phyloP scores from a whole-genome alignment of 1,140 invertebrate species.

The Chionoecetes opilio region DNA sequence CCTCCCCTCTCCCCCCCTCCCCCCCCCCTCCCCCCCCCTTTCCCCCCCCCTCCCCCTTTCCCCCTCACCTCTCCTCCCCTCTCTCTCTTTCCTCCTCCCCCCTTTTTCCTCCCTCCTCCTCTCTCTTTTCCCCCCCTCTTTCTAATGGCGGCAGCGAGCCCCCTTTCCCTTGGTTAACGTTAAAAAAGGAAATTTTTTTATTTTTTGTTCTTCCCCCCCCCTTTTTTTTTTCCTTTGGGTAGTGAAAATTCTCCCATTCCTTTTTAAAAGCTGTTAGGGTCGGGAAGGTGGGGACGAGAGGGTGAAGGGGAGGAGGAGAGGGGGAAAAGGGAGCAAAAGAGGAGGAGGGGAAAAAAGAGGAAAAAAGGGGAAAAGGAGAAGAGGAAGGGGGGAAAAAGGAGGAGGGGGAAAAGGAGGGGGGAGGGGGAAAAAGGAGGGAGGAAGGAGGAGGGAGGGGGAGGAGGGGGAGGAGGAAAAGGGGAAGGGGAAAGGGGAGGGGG shows the following conservation, averaged over 20 bases:
- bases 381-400: no score
- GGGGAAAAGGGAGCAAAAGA: background rate
- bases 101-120: background rate
- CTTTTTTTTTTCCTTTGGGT: background rate
- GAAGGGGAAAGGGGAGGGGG: constrained; percentile 5
- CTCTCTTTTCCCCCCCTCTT: background rate
- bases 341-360: background rate
- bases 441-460: constrained; percentile 35
- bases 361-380: background rate
- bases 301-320: background rate
- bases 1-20: no score
- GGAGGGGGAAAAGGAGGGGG: background rate
- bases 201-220: background rate
- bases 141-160: background rate
- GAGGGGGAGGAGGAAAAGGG: constrained; percentile 9
- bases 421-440: constrained; percentile 32
- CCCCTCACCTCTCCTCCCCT: no score
- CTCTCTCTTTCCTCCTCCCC: background rate
- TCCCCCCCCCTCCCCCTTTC: background rate
- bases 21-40: no score
- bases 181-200: background rate
- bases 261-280: background rate
- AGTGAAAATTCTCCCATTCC: background rate
- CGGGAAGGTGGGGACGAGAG: no score
- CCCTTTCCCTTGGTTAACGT: background rate